Evolutionary conservation across 2,888 invertebrate species (phyloP).

Genomic region (Tribolium freemani): DNA sequence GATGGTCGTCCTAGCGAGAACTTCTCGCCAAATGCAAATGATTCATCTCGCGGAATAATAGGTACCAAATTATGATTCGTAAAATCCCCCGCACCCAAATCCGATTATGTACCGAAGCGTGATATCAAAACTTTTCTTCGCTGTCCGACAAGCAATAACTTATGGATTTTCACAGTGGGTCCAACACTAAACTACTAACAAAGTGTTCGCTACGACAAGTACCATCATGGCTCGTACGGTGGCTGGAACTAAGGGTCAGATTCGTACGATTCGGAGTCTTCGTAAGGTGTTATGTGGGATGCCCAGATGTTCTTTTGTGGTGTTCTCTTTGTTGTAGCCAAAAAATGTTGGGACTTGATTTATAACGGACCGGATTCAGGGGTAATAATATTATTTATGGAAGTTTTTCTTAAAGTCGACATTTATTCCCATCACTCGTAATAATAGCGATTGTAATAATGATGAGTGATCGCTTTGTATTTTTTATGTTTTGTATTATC

Average conservation of each 20-base stretch:
- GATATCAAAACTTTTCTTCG: conserved; percentile 37
- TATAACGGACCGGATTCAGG: conserved; percentile 28
- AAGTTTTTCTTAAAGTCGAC: conserved; percentile 21
- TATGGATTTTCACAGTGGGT: conserved; percentile 59
- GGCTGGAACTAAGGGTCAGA: background rate
- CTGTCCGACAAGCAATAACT: conserved; percentile 49
- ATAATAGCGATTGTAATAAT: conserved; percentile 8
- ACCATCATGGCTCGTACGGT: background rate
- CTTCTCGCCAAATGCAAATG: conserved; percentile 25
- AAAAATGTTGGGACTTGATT: conserved; percentile 40
- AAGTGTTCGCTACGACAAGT: conserved; percentile 37
- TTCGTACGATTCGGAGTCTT: conserved; percentile 11
- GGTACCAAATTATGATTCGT: conserved; percentile 35
- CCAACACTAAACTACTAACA: conserved; percentile 49
- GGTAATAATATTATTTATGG: conserved; percentile 43
- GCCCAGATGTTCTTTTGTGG: conserved; percentile 57
- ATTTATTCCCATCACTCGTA: conserved; percentile 13
- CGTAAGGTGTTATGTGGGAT: conserved; percentile 59
- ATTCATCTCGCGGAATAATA: conserved; percentile 36
- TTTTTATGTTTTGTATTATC: background rate
- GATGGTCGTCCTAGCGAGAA: conserved; percentile 21
- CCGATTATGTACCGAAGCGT: conserved; percentile 32
- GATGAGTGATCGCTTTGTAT: background rate
- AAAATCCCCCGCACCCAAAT: conserved; percentile 33
- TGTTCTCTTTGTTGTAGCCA: conserved; percentile 39